Conservation (phyloP, 1,140 invertebrate genomes). For the Watersipora subatra region DNA sequence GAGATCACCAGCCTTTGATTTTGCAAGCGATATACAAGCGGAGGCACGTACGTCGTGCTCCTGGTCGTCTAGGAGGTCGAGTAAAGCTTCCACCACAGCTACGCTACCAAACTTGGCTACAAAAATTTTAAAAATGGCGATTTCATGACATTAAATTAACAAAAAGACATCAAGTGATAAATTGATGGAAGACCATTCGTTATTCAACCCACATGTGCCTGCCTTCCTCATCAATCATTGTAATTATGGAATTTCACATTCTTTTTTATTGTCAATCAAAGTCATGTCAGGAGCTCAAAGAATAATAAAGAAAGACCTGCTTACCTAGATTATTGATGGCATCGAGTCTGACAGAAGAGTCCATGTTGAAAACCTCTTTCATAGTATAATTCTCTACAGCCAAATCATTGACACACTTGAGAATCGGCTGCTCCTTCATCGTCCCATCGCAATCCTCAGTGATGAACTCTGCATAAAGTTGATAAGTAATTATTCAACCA, state of each 20-base stretch:
- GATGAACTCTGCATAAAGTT: not conserved
- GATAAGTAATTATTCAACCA: not conserved
- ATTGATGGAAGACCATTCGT: too few species aligned
- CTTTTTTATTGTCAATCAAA: too few species aligned
- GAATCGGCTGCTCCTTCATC: not conserved
- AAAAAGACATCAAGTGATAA: not conserved
- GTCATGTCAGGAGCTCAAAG: too few species aligned
- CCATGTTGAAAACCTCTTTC: slow-evolving; percentile 27
- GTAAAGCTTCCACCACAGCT: slow-evolving; percentile 20
- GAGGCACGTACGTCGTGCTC: slow-evolving; percentile 21
- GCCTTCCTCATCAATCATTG: too few species aligned
- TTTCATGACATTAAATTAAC: not conserved
- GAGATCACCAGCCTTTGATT: slow-evolving; percentile 15
- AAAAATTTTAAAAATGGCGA: slow-evolving; percentile 3
- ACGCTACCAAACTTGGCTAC: slow-evolving; percentile 22
- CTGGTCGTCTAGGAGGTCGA: slow-evolving; percentile 18
- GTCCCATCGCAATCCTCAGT: not conserved
- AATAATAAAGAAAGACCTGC: too few species aligned
- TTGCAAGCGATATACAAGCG: slow-evolving; percentile 21
- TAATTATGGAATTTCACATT: too few species aligned
- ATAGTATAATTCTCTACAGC: slow-evolving; percentile 25
- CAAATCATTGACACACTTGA: slow-evolving; percentile 15
- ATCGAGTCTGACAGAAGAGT: slow-evolving; percentile 26
- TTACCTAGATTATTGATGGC: slow-evolving; percentile 29
- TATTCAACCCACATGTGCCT: too few species aligned